Evolutionary conservation across 2,113 vertebrate genomes (phyloP), one percentile per base, ranked within the genome.

Genomic region (Cyprinodon tularosa): DNA sequence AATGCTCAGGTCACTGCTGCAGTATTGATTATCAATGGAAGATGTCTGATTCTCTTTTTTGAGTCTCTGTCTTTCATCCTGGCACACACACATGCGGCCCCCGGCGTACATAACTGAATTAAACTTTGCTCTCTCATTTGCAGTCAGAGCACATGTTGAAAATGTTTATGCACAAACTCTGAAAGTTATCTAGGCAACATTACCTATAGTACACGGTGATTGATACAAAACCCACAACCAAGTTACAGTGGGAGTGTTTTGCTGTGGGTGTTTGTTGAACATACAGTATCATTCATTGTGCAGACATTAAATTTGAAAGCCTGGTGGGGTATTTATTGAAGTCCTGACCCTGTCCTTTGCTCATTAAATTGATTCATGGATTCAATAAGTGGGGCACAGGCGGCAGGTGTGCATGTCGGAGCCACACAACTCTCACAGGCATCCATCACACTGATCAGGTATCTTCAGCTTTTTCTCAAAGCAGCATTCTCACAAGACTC

Each of bases 351-450:
- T 38, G 75, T 90, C 82, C 77, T 82, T 62, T 39, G 62, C 91
- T 92, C 90, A 93, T 94, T 94, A 94, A 91, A 91, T 92, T 94
- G 93, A 94, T 94, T 94, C 91, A 94, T 92, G 90, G 90, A 81
- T 86, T 87, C 90, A 93, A 93, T 94, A 93, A 93, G 90, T 89
- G 84, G 86, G 82, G 77, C 80, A 67, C 78, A 68, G 89, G 88
- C 74, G 73, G 89, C 93, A 92, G 92, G 90, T 93, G 92, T 75
- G 82, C 80, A 74, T 76, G 90, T 85, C 65, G 50, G 82, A 7
- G 78, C 74, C 78, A 62, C 85, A 68, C 77, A 8, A 66, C 75
- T 66, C 88, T 80, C 82, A 7, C 60, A 63, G 72, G 76, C 90
- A 94, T 94, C 92, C 89, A 93, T 94, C 93, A 94, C 67, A 20